phyloP scores from a whole-genome alignment of 2,888 invertebrate genomes.

The Drosophila rubida region DNA sequence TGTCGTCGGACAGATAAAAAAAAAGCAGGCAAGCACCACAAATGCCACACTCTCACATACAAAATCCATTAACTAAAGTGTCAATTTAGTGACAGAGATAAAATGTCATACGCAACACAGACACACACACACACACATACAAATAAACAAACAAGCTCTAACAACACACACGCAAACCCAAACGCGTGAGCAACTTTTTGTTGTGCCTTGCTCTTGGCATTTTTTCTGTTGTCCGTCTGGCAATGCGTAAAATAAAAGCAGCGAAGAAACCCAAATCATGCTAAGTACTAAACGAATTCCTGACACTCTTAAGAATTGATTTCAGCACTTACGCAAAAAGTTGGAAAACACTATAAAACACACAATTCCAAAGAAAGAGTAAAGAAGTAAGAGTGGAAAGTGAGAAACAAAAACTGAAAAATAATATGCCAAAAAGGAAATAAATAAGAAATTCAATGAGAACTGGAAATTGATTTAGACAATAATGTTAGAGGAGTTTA shows the following conservation, averaged over 20 bases:
- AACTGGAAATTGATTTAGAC: no score
- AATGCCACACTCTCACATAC: constrained; percentile 67
- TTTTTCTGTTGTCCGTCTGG: constrained; percentile 41
- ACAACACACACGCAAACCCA: neutral
- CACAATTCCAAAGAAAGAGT: neutral
- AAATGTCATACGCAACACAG: constrained; percentile 70
- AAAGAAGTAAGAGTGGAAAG: neutral
- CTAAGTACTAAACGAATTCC: constrained; percentile 9
- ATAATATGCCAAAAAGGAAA: no score
- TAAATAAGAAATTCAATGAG: no score
- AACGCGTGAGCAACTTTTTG: constrained; percentile 23
- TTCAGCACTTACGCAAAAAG: no score
- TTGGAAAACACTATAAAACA: neutral
- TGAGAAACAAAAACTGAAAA: neutral
- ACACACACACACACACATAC: constrained; percentile 38
- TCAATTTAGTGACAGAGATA: constrained; percentile 84
- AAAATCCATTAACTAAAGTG: constrained; percentile 83
- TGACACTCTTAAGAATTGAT: constrained; percentile 14
- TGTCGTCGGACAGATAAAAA: constrained; percentile 44
- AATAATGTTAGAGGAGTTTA: no score
- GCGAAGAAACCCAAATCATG: constrained; percentile 19
- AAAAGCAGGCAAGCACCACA: constrained; percentile 47
- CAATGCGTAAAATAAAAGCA: constrained; percentile 38
- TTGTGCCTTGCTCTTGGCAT: constrained; percentile 12
- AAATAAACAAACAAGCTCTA: constrained; percentile 16